Base-by-base conservation (phyloP, 2,888 invertebrate genomes). In the Halictus ligatus region DNA sequence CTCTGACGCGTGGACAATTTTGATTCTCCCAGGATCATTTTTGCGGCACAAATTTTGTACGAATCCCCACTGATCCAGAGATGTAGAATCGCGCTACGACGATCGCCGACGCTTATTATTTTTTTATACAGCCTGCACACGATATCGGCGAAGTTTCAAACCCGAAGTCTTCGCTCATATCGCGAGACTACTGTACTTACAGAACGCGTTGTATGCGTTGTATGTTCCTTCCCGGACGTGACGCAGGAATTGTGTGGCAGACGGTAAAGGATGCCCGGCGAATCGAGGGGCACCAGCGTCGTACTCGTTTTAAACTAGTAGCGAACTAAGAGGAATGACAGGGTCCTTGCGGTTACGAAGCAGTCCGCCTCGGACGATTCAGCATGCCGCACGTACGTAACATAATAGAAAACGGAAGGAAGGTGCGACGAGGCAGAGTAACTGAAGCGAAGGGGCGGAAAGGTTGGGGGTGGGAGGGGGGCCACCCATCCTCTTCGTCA, bases 401-500 rank as follows among this genome's bases (percentile, higher is more conserved):
- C 88, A 88, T 91, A 92, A 92, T 89, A 90, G 90, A 91, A 90
- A 92, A 71, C 86, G 92, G 91, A 92, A 92, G 91, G 91, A 91
- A 88, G 88, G 83, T 78, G 81, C 89, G 92, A 90, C 87, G 89
- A 90, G 84, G 78, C 74, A 87, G 73, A 81, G 87, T 78, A 88
- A 86, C 85, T 74, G 84, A 80, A 80, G 81, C 75, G 80, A 71
- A 69, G 78, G 78, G 73, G 71, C 75, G 58, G 74, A 83, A 85
- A 80, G 80, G 75, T 82, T 4, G 35, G 13, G 35, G 35, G 74
- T 43, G 50, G 35, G 35, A 35, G 35, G 35, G 35, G 35, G 35
- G 29, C 10, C 75, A 58, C 79, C 88, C 72, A 81, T 84, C 71
- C 89, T 84, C 88, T 87, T 88, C 86, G 91, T 90, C 90, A 90